A percentile compares a stretch with the other conserved stretches of the same genome.
Conservation (phyloP, 1,140 invertebrate species). For the Zaprionus ghesquierei region DNA sequence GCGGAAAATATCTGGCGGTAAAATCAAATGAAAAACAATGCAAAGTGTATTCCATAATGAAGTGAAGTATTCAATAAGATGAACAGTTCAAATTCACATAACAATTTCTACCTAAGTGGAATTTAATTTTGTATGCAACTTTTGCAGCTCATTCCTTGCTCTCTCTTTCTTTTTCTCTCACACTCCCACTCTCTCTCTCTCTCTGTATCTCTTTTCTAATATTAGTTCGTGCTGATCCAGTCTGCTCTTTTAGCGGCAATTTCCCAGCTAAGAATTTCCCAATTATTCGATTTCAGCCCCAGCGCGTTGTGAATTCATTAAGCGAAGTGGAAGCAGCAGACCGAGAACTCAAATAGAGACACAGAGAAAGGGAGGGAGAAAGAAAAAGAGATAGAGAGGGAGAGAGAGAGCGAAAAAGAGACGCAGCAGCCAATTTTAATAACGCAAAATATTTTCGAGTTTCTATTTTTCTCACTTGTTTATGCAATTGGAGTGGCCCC, state of each 20-base stretch:
- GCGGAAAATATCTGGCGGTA: no score
- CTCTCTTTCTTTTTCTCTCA: no score
- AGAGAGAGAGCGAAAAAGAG: not conserved
- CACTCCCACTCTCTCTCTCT: no score
- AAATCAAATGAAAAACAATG: no score
- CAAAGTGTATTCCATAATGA: no score
- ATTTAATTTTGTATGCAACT: no score
- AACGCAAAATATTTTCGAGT: not conserved
- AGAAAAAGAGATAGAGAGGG: no score
- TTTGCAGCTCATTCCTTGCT: no score
- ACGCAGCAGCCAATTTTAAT: not conserved
- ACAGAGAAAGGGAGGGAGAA: not conserved
- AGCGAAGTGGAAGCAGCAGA: constrained; percentile 38
- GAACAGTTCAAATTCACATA: no score
- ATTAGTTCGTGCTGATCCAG: not conserved
- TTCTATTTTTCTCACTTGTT: not conserved
- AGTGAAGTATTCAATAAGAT: no score
- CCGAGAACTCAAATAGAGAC: constrained; percentile 24
- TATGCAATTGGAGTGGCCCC: constrained; percentile 11
- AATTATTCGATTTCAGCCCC: constrained; percentile 62
- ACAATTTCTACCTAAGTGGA: no score
- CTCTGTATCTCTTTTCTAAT: not conserved
- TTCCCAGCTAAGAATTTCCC: constrained; percentile 53
- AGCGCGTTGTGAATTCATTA: constrained; percentile 43
- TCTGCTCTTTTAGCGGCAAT: constrained; percentile 28